Evolutionary conservation across 1,140 invertebrate genomes (phyloP), one percentile per base, ranked within the genome.

Genomic region (Ladona fulva): DNA sequence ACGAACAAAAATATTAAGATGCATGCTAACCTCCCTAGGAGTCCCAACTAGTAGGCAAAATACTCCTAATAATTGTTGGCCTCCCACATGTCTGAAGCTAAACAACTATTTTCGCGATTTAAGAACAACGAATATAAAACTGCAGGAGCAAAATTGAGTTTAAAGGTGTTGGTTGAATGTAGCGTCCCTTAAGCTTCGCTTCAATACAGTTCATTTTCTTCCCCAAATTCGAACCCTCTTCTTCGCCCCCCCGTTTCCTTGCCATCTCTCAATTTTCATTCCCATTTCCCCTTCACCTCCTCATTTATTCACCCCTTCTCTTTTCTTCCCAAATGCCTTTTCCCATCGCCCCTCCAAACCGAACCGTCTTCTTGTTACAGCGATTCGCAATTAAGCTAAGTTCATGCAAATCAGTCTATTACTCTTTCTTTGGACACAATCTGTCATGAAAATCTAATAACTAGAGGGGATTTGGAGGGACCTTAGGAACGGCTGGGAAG

Each of bases 371-470:
- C 78, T 79, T 79, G 78, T 78, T 79, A 79, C 78, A 79, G 78
- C 78, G 76, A 79, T 79, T 79, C 59, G 78, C 78, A 79, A 79
- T 79, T 79, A 79, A 79, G 78, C 59, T 74, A 37, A 52, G 73
- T 77, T 74, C 78, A 79, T 79, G 78, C 76, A 79, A 79, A 79
- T 78, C 74, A 74, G 76, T 42, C 74, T 66, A 79, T 79, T 77
- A 79, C 78, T 79, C 78, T 79, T 79, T 78, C 74, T 79, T 59
- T 24, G 37, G 78, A 79, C 76, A 76, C 78, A 79, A 79, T 79
- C 78, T 79, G 76, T 77, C 77, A 78, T 77, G 76, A 78, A 76
- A 79, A 79, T 79, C 78, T 79, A 79, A 79, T 79, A 79, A 79
- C 76, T 37, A 74, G 25, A 42, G 14, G 76, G 76, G 74, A 37